phyloP scores from a whole-genome alignment of 30 jellyfish, hydroid and myxozoan genomes.

The Catostylus mosaicus region DNA sequence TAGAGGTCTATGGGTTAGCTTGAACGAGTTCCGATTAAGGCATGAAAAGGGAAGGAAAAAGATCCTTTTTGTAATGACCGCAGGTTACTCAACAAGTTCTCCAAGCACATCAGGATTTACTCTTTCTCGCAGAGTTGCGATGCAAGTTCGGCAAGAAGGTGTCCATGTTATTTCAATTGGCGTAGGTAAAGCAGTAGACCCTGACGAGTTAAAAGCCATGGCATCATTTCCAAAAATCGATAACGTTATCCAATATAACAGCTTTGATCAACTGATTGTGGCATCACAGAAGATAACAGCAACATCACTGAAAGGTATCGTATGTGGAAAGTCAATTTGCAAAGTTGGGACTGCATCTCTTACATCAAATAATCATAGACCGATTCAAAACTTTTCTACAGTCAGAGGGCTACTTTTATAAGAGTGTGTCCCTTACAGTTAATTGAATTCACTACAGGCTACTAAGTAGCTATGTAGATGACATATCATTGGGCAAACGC shows the following conservation, averaged over 20 bases:
- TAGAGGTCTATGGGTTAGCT: conserved; percentile 16
- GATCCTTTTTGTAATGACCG: conserved; percentile 61
- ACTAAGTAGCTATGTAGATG: no score
- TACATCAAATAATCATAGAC: no score
- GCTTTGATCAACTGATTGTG: conserved; percentile 41
- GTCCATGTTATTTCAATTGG: conserved; percentile 59
- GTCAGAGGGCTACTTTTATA: no score
- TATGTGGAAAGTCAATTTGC: no score
- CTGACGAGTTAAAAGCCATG: conserved; percentile 52
- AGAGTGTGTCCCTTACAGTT: no score
- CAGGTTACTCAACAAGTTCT: conserved; percentile 41
- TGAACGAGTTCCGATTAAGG: conserved; percentile 8
- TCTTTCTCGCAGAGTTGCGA: conserved; percentile 40
- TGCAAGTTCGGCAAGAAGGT: conserved; percentile 18
- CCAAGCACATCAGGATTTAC: conserved; percentile 45
- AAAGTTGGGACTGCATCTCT: no score
- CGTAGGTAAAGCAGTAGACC: conserved; percentile 46
- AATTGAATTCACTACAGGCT: no score
- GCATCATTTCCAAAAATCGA: conserved; percentile 65
- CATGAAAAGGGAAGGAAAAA: conserved; percentile 26
- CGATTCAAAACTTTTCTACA: no score
- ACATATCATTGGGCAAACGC: no score
- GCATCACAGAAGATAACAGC: conserved; percentile 70
- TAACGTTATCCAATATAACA: conserved; percentile 28
- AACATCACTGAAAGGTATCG: conserved; percentile 51